Percentiles rank a stretch among this genome's conserved stretches.
Conservation (phyloP, 2,113 vertebrate genomes). For the Oncorhynchus kisutch region DNA sequence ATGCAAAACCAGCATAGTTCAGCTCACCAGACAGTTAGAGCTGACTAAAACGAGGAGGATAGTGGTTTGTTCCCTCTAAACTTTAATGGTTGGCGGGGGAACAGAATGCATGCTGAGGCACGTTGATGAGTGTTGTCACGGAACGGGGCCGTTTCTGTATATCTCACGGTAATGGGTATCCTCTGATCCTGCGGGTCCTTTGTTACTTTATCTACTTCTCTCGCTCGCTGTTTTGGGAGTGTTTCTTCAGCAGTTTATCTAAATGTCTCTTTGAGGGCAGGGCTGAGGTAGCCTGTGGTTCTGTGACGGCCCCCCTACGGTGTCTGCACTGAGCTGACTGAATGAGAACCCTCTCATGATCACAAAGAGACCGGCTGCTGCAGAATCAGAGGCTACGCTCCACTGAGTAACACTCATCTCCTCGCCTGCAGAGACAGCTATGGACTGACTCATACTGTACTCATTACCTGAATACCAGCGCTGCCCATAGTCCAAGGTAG, state of each 20-base stretch:
- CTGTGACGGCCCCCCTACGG: not conserved
- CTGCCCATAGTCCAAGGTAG: too few relatives aligned
- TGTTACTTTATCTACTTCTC: constrained; percentile 2
- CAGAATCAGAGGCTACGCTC: not conserved
- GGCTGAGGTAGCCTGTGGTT: not conserved
- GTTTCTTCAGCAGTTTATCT: not conserved
- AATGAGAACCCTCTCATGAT: not conserved
- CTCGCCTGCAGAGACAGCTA: not conserved
- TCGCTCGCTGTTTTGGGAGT: not conserved
- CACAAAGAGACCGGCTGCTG: not conserved
- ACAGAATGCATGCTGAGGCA: not conserved
- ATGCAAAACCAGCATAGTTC: too few relatives aligned
- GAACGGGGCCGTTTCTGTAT: not conserved
- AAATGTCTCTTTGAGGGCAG: not conserved
- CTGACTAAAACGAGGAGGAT: too few relatives aligned
- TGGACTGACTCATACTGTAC: not conserved
- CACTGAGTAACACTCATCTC: not conserved
- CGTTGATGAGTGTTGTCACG: not conserved
- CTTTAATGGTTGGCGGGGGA: too few relatives aligned
- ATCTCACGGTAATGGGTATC: not conserved
- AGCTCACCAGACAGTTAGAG: too few relatives aligned
- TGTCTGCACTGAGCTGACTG: not conserved
- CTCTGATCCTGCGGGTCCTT: not conserved
- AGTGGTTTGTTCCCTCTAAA: too few relatives aligned
- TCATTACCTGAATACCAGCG: not conserved